These are phyloP conservation scores for Scaptomyza parva DNA, from an alignment of 2,888 invertebrate genomes.

Conservation along the genomic window DNA sequence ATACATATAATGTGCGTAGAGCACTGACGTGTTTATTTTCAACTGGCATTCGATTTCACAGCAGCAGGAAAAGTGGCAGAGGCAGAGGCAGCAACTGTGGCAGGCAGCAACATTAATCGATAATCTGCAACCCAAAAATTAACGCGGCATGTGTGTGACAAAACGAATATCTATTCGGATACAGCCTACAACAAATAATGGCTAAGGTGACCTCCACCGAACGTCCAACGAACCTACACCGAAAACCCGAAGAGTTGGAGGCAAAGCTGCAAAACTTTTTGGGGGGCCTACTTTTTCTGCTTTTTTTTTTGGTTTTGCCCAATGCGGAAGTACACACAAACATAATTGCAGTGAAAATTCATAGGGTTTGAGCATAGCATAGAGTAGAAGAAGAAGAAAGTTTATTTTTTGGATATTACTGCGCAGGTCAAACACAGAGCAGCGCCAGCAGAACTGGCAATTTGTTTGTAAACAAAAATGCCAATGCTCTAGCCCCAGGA, in stretches of 20 bases:
- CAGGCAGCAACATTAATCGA: constrained; percentile 40
- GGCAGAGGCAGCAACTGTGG: too few species aligned
- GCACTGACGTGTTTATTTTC: constrained; percentile 60
- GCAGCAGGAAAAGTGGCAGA: too few species aligned
- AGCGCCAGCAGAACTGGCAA: constrained; percentile 41
- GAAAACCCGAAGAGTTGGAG: constrained; percentile 24
- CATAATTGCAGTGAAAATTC: constrained; percentile 60
- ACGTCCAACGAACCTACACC: background rate
- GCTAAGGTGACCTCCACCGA: constrained; percentile 68
- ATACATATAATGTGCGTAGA: constrained; percentile 16
- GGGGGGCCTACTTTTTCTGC: constrained; percentile 34
- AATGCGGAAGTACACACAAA: constrained; percentile 61
- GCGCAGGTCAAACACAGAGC: constrained; percentile 77
- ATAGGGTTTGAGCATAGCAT: constrained; percentile 3
- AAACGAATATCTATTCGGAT: background rate
- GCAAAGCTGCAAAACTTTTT: constrained; percentile 44
- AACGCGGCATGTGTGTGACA: constrained; percentile 7
- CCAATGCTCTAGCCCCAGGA: constrained; percentile 31
- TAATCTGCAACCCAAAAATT: constrained; percentile 46
- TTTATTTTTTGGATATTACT: constrained; percentile 34
- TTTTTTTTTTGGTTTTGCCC: too few species aligned
- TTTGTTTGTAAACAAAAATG: constrained; percentile 74
- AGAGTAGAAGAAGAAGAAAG: constrained; percentile 13
- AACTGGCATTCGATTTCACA: constrained; percentile 31
- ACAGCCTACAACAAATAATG: constrained; percentile 44